Percentiles rank a stretch among this genome's conserved stretches.
Conservation (phyloP, 2,797 vertebrate species). For the Rhinatrema bivittatum region DNA sequence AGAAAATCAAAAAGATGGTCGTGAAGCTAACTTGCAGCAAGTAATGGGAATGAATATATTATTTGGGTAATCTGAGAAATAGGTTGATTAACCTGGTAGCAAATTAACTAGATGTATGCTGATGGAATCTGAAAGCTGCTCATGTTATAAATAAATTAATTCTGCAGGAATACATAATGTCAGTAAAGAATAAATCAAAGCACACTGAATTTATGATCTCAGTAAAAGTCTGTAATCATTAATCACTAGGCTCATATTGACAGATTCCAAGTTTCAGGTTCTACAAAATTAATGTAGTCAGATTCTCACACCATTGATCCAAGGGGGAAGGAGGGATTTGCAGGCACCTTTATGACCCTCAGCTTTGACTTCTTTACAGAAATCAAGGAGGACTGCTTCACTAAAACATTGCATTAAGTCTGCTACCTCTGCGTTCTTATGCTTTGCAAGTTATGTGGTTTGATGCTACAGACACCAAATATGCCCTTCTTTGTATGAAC, state of each 20-base stretch:
- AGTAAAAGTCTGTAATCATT: slow-evolving; percentile 58
- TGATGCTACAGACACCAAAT: slow-evolving; percentile 20
- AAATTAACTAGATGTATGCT: background rate
- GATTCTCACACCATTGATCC: slow-evolving; percentile 39
- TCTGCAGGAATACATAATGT: slow-evolving; percentile 14
- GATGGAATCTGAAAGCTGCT: background rate
- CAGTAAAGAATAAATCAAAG: slow-evolving; percentile 35
- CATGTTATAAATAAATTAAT: slow-evolving; percentile 1
- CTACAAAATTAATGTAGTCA: slow-evolving; percentile 42
- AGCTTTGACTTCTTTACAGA: slow-evolving; percentile 38
- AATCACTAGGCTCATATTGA: slow-evolving; percentile 54
- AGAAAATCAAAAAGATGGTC: no score
- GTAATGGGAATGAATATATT: slow-evolving; percentile 1
- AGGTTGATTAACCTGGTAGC: background rate
- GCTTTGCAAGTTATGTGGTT: slow-evolving; percentile 10
- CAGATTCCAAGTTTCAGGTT: slow-evolving; percentile 51
- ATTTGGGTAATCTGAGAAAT: background rate
- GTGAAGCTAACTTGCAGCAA: background rate
- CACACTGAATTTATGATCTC: slow-evolving; percentile 60
- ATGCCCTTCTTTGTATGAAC: slow-evolving; percentile 13
- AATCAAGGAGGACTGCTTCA: slow-evolving; percentile 22
- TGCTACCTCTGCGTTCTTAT: slow-evolving; percentile 12
- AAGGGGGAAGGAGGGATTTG: slow-evolving; percentile 29
- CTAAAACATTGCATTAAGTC: slow-evolving; percentile 26
- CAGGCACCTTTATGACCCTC: slow-evolving; percentile 30